Evolutionary conservation across 2,888 invertebrate genomes (phyloP), one percentile per base, ranked within the genome.

Genomic region (Tupiocoris notatus): DNA sequence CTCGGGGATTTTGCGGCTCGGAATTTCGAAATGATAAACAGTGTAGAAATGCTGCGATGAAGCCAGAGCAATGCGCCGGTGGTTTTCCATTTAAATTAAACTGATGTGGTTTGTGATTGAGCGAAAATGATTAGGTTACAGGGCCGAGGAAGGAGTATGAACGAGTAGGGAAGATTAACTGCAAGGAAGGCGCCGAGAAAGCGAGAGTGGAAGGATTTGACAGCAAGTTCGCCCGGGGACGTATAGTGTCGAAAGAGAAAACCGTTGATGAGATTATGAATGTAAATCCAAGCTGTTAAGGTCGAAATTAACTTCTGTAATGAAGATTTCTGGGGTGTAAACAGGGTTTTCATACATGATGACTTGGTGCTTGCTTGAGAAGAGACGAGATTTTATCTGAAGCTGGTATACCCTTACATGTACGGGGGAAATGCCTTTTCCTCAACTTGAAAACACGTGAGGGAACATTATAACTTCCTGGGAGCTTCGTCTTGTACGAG

Each of bases 261-360:
- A 57, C 59, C 24, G 61, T 59, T 70, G 70, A 70, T 70, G 61
- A 59, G 70, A 70, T 70, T 70, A 70, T 70, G 17, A 70, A 70
- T 70, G 70, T 59, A 70, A 70, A 70, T 70, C 25, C 21, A 25
- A 59, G 70, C 70, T 59, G 58, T 70, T 59, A 70, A 70, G 54
- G 59, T 7, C 1, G 61, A 58, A 70, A 70, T 70, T 59, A 70
- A 70, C 59, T 70, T 59, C 59, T 24, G 70, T 70, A 70, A 70
- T 70, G 70, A 70, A 70, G 61, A 58, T 58, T 59, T 23, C 17
- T 58, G 58, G 61, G 70, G 70, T 70, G 70, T 70, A 70, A 70
- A 70, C 70, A 25, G 58, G 18, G 59, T 59, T 68, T 67, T 57
- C 67, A 57, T 56, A 67, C 67, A 54, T 9, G 67, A 68, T 25